These are phyloP conservation scores for Python bivittatus DNA, from an alignment of 2,113 vertebrate genomes.

Conservation along the genomic window DNA sequence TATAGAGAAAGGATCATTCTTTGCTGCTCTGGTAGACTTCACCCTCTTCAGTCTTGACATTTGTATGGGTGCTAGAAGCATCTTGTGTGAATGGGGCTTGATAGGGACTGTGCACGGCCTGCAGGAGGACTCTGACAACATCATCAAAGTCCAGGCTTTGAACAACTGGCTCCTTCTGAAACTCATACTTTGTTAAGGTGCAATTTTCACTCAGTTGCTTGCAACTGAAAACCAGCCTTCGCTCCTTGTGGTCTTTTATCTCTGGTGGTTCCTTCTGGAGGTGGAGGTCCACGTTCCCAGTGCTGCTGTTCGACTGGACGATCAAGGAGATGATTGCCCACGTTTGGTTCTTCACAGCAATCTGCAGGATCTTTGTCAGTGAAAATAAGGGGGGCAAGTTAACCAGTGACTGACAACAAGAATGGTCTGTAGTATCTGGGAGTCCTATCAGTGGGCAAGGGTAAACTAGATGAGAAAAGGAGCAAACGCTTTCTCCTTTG, in stretches of 20 bases:
- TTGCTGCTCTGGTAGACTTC: not conserved
- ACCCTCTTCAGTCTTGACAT: constrained; percentile 4
- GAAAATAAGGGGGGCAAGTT: constrained; percentile 13
- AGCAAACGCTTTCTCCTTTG: not conserved
- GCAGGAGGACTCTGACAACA: not conserved
- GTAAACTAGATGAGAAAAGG: not conserved
- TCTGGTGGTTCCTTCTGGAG: not conserved
- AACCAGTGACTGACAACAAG: not conserved
- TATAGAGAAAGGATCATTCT: not conserved
- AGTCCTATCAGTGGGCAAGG: too few relatives aligned
- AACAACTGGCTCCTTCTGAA: accelerated
- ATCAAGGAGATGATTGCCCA: constrained; percentile 4
- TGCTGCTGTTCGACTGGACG: not conserved
- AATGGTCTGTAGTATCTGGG: too few relatives aligned
- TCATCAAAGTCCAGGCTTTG: not conserved
- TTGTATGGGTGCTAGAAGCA: not conserved
- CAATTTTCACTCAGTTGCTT: constrained; percentile 7
- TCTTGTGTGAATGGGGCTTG: not conserved
- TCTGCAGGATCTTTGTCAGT: constrained; percentile 13
- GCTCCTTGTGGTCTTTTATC: not conserved
- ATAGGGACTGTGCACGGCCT: not conserved
- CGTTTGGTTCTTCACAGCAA: not conserved
- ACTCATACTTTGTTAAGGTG: not conserved
- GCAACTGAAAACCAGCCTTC: constrained; percentile 18
- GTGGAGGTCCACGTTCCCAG: not conserved